Base-by-base conservation (phyloP, 2,888 invertebrate genomes). In the Himalopsyche tibetana region DNA sequence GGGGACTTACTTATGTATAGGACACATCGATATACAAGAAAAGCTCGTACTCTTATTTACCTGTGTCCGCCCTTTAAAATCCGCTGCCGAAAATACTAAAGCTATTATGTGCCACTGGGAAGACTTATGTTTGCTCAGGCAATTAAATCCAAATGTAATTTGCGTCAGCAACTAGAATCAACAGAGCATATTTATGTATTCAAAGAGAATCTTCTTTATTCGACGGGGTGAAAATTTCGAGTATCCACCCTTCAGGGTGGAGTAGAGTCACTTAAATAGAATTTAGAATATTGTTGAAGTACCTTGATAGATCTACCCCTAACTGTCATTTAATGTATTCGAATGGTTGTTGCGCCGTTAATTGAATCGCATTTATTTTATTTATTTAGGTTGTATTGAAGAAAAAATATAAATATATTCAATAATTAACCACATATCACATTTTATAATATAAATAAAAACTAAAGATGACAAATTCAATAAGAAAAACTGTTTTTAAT, bases 61-160 rank as follows among this genome's bases (percentile, higher is more conserved):
- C 74, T 74, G 74, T 74, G 74, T 74, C 74, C 74, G 74, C 74
- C 74, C 74, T 74, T 74, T 74, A 74, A 74, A 74, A 74, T 74
- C 74, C 74, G 74, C 74, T 36, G 19, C 74, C 74, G 74, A 74
- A 74, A 74, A 74, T 74, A 36, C 84, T 45, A 82, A 55, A 55
- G 82, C 85, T 82, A 85, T 85, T 82, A 82, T 74, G 82, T 42
- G 82, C 69, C 85, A 55, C 28, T 63, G 19, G 74, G 55, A 83
- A 84, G 86, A 84, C 84, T 86, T 84, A 85, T 87, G 86, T 86
- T 86, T 86, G 83, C 82, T 55, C 88, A 85, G 87, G 87, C 88
- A 88, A 88, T 88, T 88, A 88, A 88, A 88, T 87, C 87, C 86
- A 82, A 87, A 88, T 84, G 86, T 85, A 88, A 87, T 88, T 87